Base-by-base conservation (phyloP, 2,113 vertebrate genomes). In the Hypocryptadius cinnamomeus region DNA sequence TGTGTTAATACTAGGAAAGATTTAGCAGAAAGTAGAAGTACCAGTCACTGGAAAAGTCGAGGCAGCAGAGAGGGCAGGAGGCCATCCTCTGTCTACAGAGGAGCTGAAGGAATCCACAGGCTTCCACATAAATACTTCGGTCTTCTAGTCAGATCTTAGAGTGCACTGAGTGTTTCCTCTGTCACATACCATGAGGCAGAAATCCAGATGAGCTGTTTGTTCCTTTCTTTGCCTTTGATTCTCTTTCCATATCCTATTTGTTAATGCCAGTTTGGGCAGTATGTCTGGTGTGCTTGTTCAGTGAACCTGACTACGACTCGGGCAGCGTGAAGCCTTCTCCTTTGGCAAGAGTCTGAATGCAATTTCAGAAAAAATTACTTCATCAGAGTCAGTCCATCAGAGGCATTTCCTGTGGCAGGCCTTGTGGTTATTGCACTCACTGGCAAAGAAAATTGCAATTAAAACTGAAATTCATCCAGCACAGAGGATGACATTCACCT, bases 51-150 rank as follows among this genome's bases (percentile, higher is more conserved):
- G 68, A 74, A 89, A 91, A 90, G 80, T 71, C 3, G 10, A 78
- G 54, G 71, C 85, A 92, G 59, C 53, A 85, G 66, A 76, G 74
- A 82, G 60, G 63, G 77, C 82, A 87, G 64, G 64, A 69, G 79
- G 85, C 94, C 71, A 45, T 79, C 40, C 3, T 94, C 69, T 57
- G 15, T 83, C 80, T 91, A 54, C 85, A 77, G 73, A 96, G 61
- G 20, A 89, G 60, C 64, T 91, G 31, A 83, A 94, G 91, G 80
- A 82, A 63, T 93, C 70, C 61, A 39, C 79, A 73, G 57, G 64
- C 90, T 97, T 95, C 83, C 78, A 94, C 64, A 59, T 85, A 89
- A 94, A 85, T 91, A 92, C 89, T 94, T 89, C 56, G 81, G 56
- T 85, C 69, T 79, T 92, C 69, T 80, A 57, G 82, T 91, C 82